A percentile compares a stretch with the other conserved stretches of the same genome.
These are phyloP conservation scores for Galeopterus variegatus DNA, from an alignment of 2,113 vertebrate species.

Conservation along the genomic window DNA sequence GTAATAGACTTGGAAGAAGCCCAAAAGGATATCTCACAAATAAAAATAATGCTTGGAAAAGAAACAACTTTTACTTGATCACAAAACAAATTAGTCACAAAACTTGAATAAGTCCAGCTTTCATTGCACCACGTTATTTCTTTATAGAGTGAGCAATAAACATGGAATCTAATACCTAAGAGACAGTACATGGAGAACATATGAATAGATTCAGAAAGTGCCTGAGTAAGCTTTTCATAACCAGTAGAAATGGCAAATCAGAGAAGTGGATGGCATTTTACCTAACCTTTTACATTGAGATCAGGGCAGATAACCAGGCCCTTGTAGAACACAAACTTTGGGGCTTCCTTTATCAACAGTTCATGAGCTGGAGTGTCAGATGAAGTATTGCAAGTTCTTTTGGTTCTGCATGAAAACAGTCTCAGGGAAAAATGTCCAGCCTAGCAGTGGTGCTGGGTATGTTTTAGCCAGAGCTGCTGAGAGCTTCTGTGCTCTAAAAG, in stretches of 20 bases:
- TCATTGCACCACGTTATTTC: background rate
- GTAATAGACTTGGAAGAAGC: conserved; percentile 11
- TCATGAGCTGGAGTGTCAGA: background rate
- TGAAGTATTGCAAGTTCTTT: background rate
- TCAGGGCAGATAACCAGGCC: background rate
- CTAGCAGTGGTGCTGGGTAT: background rate
- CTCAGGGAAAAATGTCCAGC: background rate
- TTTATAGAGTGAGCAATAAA: background rate
- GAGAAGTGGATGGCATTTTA: background rate
- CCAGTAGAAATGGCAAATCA: background rate
- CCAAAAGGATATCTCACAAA: background rate
- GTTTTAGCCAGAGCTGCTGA: conserved; percentile 12
- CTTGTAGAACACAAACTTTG: background rate
- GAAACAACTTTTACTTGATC: conserved; percentile 39
- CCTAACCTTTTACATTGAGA: background rate
- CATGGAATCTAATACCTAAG: background rate
- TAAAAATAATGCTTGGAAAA: background rate
- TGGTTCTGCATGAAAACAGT: background rate
- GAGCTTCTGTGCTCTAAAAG: conserved; percentile 58
- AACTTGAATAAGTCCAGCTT: conserved; percentile 52
- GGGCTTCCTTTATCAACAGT: background rate
- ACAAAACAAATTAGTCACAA: conserved; percentile 7
- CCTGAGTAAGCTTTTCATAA: background rate
- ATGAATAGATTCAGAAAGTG: background rate
- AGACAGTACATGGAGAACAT: background rate